phyloP scores from a whole-genome alignment of 30 jellyfish, hydroid and myxozoan species.

The Cassiopea xamachana region DNA sequence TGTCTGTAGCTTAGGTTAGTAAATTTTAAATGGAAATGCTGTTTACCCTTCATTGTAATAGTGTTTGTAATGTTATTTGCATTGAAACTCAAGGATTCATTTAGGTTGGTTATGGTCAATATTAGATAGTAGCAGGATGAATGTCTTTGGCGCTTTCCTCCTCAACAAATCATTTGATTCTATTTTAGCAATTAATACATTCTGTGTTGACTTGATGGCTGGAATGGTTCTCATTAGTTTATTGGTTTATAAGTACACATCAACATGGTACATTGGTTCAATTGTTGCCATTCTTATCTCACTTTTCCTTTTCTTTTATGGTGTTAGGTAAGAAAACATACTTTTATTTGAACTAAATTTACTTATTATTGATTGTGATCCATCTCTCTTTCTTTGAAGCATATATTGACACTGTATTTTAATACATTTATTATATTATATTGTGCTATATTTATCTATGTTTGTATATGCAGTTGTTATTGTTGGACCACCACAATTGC shows the following conservation, averaged over 20 bases:
- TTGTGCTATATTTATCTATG: background rate
- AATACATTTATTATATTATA: background rate
- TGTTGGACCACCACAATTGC: too few species aligned
- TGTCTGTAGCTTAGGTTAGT: too few species aligned
- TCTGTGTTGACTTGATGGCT: slow-evolving; percentile 79
- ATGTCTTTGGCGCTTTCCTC: too few species aligned
- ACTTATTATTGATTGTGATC: too few species aligned
- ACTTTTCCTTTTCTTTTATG: slow-evolving; percentile 55
- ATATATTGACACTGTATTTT: background rate
- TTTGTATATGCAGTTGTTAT: background rate
- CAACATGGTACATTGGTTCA: slow-evolving; percentile 77
- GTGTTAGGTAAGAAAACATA: slow-evolving; percentile 59
- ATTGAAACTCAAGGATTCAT: too few species aligned
- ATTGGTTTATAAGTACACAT: slow-evolving; percentile 56
- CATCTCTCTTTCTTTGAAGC: too few species aligned
- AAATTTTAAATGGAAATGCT: too few species aligned
- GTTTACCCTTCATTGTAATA: too few species aligned
- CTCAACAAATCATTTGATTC: background rate
- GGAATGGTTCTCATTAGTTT: slow-evolving; percentile 65
- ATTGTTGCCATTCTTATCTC: slow-evolving; percentile 64
- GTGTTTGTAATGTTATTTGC: too few species aligned
- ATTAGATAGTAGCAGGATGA: too few species aligned
- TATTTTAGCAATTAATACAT: slow-evolving; percentile 64
- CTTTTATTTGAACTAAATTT: background rate
- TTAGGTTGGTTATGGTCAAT: too few species aligned